Evolutionary conservation across 2,888 invertebrate genomes (phyloP).

Genomic region (Nomada ferruginata): DNA sequence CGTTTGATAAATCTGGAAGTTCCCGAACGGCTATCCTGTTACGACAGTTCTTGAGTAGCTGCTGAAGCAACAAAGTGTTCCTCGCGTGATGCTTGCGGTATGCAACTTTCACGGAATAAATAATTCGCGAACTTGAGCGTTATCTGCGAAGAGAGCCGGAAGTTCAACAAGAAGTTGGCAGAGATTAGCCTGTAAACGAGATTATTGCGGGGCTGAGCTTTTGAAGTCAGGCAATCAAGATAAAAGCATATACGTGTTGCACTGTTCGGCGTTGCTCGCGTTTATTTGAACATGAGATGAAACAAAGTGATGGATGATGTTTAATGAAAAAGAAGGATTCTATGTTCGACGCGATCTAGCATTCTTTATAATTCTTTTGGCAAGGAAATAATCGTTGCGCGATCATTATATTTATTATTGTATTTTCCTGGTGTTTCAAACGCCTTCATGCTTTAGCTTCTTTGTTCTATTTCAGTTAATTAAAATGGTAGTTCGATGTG

Average conservation of each 20-base stretch:
- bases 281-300: background rate
- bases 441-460: too few species aligned
- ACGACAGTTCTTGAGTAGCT: constrained; percentile 10
- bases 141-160: constrained; percentile 30
- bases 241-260: too few species aligned
- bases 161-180: constrained; percentile 26
- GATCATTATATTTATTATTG: too few species aligned
- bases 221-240: constrained; percentile 2
- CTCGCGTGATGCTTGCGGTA: constrained; percentile 12
- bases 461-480: too few species aligned
- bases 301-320: background rate
- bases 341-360: too few species aligned
- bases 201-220: constrained; percentile 35
- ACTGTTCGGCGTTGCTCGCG: background rate
- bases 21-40: constrained; percentile 14
- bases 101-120: constrained; percentile 27
- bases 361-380: too few species aligned
- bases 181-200: constrained; percentile 43
- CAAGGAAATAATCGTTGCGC: too few species aligned
- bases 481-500: too few species aligned
- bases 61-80: constrained; percentile 39
- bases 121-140: constrained; percentile 33
- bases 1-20: constrained; percentile 28
- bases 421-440: too few species aligned
- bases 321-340: background rate